Evolutionary conservation across 2,113 vertebrate genomes (phyloP).

Genomic region (Pleuronectes platessa): DNA sequence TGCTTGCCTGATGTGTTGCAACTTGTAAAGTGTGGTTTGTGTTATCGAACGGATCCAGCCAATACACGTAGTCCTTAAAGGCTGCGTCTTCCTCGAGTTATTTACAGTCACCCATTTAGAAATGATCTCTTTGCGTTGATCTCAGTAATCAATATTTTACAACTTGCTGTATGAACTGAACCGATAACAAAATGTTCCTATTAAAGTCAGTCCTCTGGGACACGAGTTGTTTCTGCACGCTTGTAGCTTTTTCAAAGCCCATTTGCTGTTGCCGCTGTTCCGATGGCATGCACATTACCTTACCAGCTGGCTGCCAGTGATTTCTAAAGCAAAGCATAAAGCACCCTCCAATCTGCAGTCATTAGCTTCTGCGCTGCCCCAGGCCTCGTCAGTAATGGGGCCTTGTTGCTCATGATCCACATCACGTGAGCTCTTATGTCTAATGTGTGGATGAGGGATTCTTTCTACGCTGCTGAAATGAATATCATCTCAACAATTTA

Average conservation of each 20-base stretch:
- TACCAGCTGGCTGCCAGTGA: conserved; percentile 56
- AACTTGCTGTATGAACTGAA: conserved; percentile 5
- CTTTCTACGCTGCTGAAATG: conserved; percentile 47
- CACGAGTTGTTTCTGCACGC: conserved; percentile 36
- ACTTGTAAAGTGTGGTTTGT: conserved; percentile 2
- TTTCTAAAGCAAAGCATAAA: conserved; percentile 73
- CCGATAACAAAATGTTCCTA: conserved; percentile 24
- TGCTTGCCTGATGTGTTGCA: neutral
- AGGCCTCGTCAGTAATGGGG: conserved; percentile 67
- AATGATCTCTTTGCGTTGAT: neutral
- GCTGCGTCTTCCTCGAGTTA: neutral
- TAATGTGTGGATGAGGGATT: conserved; percentile 69
- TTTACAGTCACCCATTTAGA: neutral
- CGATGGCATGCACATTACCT: conserved; percentile 55
- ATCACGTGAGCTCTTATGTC: conserved; percentile 72
- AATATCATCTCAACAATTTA: conserved; percentile 69
- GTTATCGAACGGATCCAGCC: neutral
- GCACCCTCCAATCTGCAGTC: conserved; percentile 70
- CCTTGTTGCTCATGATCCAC: conserved; percentile 72
- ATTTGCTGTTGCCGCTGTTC: conserved; percentile 46
- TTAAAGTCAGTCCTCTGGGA: conserved; percentile 30
- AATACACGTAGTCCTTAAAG: neutral
- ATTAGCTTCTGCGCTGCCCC: conserved; percentile 67
- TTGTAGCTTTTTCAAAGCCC: conserved; percentile 66
- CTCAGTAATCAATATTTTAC: conserved; percentile 6